Evolutionary conservation across 2,888 invertebrate genomes (phyloP).

Genomic region (Ellobium chinense): DNA sequence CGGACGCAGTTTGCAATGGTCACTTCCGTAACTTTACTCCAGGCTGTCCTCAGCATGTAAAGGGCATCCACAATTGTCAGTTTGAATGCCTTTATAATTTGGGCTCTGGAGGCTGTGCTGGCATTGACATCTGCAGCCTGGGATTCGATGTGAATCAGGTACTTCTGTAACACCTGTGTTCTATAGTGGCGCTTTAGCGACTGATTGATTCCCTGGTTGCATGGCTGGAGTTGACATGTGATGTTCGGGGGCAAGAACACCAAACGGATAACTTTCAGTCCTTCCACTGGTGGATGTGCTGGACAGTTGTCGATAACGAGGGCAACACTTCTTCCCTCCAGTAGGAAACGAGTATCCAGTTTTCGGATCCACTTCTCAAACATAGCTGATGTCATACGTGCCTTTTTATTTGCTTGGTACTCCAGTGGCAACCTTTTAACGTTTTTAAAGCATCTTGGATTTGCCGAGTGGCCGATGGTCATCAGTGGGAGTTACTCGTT

Average conservation of each 20-base stretch:
- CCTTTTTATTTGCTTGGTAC: constrained; percentile 33
- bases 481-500: constrained; percentile 49
- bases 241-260: constrained; percentile 11
- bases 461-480: constrained; percentile 49
- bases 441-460: constrained; percentile 43
- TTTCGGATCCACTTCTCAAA: constrained; percentile 30
- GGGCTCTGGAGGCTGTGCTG: background rate
- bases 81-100: background rate
- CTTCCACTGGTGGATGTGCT: constrained; percentile 7
- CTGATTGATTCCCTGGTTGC: constrained; percentile 13
- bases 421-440: constrained; percentile 31
- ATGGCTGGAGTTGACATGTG: background rate
- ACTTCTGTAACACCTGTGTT: background rate
- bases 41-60: background rate
- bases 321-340: background rate
- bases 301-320: background rate
- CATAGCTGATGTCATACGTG: constrained; percentile 33
- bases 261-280: background rate
- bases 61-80: background rate
- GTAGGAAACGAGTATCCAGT: background rate
- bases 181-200: background rate
- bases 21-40: background rate
- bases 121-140: background rate
- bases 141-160: background rate
- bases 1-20: constrained; percentile 4